These are phyloP conservation scores for Ridgeia piscesae DNA, from an alignment of 1,140 invertebrate genomes.

Conservation along the genomic window DNA sequence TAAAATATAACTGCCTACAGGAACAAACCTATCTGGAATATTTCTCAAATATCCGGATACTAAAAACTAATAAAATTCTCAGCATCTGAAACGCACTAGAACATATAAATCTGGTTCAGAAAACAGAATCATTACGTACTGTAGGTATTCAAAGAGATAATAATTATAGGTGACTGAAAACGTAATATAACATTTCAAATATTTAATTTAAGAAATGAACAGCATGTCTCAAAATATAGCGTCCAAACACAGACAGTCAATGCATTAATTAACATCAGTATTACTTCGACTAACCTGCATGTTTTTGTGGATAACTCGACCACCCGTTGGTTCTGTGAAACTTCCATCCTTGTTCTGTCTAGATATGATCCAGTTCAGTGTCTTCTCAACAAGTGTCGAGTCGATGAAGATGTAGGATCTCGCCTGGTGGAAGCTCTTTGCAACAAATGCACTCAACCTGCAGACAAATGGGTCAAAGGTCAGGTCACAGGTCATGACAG, in stretches of 20 bases:
- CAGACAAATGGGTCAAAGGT: background rate
- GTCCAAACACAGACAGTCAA: conserved; percentile 49
- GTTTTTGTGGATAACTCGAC: conserved; percentile 46
- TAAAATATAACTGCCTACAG: background rate
- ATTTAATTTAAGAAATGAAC: conserved; percentile 34
- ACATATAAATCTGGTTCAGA: too few relatives aligned
- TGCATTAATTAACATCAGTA: conserved; percentile 17
- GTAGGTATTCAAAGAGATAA: background rate
- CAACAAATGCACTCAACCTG: conserved; percentile 93
- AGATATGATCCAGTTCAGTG: conserved; percentile 76
- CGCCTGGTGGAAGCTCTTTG: conserved; percentile 84
- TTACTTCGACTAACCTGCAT: conserved; percentile 49
- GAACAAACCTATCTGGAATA: too few relatives aligned
- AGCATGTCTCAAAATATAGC: conserved; percentile 16
- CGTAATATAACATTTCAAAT: background rate
- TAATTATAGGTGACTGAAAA: too few relatives aligned
- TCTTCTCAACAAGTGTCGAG: conserved; percentile 67
- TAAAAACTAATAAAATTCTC: too few relatives aligned
- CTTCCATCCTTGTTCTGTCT: conserved; percentile 80
- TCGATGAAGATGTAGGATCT: conserved; percentile 79
- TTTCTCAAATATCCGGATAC: too few relatives aligned
- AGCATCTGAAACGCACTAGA: conserved; percentile 86
- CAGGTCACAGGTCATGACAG: background rate
- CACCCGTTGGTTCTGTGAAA: conserved; percentile 63
- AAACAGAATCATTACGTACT: too few relatives aligned